Percentiles rank a stretch among this genome's conserved stretches.
These are phyloP conservation scores for Cataglyphis livida DNA, from an alignment of 2,888 invertebrate species.

Conservation along the genomic window DNA sequence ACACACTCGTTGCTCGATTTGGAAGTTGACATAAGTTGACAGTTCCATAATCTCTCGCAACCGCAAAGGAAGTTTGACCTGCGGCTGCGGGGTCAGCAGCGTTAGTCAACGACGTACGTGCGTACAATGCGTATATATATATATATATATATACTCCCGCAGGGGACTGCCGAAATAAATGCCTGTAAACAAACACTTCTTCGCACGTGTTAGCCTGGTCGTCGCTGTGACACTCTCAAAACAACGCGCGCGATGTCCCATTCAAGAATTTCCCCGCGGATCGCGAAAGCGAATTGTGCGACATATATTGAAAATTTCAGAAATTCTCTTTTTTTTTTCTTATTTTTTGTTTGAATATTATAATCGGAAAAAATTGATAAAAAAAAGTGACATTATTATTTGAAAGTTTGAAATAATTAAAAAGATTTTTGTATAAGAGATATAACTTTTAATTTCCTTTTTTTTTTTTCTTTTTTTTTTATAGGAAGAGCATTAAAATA, in stretches of 20 bases:
- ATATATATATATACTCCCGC: constrained; percentile 55
- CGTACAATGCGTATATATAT: constrained; percentile 36
- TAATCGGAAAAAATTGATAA: neutral
- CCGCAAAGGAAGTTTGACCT: constrained; percentile 63
- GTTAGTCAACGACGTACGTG: constrained; percentile 41
- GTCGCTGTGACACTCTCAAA: constrained; percentile 9
- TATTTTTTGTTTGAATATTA: neutral
- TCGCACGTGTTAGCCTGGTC: neutral
- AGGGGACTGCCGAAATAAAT: constrained; percentile 46
- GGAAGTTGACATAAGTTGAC: neutral
- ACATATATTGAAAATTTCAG: neutral
- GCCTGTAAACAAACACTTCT: constrained; percentile 61
- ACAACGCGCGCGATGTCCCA: constrained; percentile 10
- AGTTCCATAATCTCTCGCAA: constrained; percentile 61
- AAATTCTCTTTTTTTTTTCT: neutral
- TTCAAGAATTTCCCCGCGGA: constrained; percentile 27
- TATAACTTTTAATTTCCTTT: neutral
- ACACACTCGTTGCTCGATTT: neutral
- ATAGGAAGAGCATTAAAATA: neutral
- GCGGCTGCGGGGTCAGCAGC: constrained; percentile 66
- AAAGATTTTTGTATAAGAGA: neutral
- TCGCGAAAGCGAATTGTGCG: neutral
- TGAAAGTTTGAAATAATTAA: neutral
- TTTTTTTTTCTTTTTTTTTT: too few species aligned
- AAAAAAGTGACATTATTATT: neutral